phyloP scores from a whole-genome alignment of 1,140 invertebrate species.

The Drosophila malerkotliana region DNA sequence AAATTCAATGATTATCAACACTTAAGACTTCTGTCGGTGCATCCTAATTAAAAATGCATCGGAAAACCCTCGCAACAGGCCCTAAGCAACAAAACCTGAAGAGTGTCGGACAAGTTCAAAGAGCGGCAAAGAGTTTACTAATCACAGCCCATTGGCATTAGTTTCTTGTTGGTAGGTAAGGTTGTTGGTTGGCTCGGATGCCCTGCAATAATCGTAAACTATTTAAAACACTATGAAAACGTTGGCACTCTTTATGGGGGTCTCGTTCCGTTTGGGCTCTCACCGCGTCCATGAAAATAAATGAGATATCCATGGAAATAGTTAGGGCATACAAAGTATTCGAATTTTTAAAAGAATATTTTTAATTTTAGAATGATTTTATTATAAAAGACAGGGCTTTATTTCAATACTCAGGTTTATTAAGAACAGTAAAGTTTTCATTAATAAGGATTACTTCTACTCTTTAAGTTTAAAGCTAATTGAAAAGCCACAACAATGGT shows the following conservation, averaged over 20 bases:
- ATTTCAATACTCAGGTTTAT: no score
- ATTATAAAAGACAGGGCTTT: not conserved
- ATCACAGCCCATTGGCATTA: constrained; percentile 54
- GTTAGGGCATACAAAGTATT: not conserved
- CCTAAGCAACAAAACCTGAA: constrained; percentile 24
- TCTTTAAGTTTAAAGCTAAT: not conserved
- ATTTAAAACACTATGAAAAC: constrained; percentile 72
- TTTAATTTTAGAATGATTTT: no score
- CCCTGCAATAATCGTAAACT: constrained; percentile 77
- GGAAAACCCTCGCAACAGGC: constrained; percentile 33
- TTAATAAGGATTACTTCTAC: no score
- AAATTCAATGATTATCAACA: constrained; percentile 79
- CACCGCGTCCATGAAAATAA: constrained; percentile 66
- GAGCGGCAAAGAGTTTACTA: constrained; percentile 57
- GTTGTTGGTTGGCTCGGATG: constrained; percentile 29
- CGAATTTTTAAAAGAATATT: not conserved
- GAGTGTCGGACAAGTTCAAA: constrained; percentile 64
- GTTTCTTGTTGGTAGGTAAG: constrained; percentile 31
- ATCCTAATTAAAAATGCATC: constrained; percentile 80
- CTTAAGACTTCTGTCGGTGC: constrained; percentile 46
- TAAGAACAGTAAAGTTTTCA: no score
- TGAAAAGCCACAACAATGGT: not conserved
- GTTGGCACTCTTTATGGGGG: constrained; percentile 68
- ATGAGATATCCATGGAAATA: constrained; percentile 31
- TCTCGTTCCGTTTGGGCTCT: constrained; percentile 42